phyloP scores from a whole-genome alignment of 2,113 vertebrate species.

The Daboia siamensis region DNA sequence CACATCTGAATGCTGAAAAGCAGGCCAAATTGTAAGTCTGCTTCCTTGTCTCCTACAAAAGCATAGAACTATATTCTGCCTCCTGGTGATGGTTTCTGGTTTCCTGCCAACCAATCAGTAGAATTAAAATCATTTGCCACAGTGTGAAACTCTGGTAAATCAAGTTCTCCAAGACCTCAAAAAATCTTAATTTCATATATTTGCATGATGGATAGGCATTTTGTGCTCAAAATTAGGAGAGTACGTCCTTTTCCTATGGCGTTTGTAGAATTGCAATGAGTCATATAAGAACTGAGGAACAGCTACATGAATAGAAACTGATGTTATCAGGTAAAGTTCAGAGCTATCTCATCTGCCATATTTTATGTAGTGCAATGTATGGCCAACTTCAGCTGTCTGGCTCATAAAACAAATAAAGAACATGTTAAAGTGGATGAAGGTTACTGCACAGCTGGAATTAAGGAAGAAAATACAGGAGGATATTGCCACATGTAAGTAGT shows the following conservation, averaged over 20 bases:
- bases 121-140: conserved; percentile 32
- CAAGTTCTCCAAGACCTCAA: conserved; percentile 56
- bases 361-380: conserved; percentile 44
- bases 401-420: conserved; percentile 35
- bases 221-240: conserved; percentile 59
- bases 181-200: conserved; percentile 63
- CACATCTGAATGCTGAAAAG: neutral
- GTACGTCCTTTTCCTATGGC: conserved; percentile 55
- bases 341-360: conserved; percentile 47
- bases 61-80: neutral
- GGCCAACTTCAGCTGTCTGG: conserved; percentile 26
- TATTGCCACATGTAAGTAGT: neutral
- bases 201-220: conserved; percentile 53
- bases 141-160: conserved; percentile 52
- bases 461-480: neutral
- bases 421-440: conserved; percentile 24
- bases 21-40: neutral
- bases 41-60: neutral
- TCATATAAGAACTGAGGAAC: conserved; percentile 48
- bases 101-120: neutral
- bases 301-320: conserved; percentile 40
- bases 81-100: neutral
- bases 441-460: neutral
- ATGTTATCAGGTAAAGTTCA: conserved; percentile 45
- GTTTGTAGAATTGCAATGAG: conserved; percentile 67